Percentiles rank a stretch among this genome's conserved stretches.
These are phyloP conservation scores for Bergia sp. DNA, from an alignment of 92 coral and sea anemone species.

Conservation along the genomic window DNA sequence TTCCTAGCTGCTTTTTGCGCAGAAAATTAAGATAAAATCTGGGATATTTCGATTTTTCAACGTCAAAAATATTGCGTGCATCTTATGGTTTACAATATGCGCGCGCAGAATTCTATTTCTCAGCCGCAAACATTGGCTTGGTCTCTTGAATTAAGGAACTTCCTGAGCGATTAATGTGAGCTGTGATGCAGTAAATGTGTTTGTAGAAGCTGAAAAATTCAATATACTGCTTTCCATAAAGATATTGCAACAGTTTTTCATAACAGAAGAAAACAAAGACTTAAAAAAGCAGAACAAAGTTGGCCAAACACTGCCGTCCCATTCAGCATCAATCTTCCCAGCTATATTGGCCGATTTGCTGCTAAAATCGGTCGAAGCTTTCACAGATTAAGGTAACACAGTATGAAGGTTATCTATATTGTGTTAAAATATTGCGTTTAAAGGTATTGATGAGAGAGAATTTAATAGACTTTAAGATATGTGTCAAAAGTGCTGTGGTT, in stretches of 20 bases:
- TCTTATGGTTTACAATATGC: background rate
- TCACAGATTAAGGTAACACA: background rate
- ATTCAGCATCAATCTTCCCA: too few relatives aligned
- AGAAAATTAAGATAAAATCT: too few relatives aligned
- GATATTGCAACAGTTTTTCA: background rate
- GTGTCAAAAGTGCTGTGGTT: background rate
- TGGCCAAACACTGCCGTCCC: too few relatives aligned
- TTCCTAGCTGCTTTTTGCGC: background rate
- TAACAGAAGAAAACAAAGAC: background rate
- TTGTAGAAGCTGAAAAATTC: background rate
- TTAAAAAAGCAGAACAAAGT: too few relatives aligned
- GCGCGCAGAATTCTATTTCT: background rate
- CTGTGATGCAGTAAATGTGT: background rate
- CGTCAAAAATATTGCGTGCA: background rate
- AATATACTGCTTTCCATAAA: background rate
- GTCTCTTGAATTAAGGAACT: background rate
- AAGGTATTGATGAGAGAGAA: background rate
- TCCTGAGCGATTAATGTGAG: background rate
- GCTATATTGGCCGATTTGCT: too few relatives aligned
- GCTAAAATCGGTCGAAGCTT: background rate
- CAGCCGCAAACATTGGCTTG: background rate
- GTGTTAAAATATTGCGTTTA: background rate
- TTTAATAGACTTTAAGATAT: background rate
- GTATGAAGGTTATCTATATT: too few relatives aligned
- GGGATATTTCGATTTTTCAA: background rate